These are phyloP conservation scores for Bufo bufo DNA, from an alignment of 2,113 vertebrate species.

Conservation along the genomic window DNA sequence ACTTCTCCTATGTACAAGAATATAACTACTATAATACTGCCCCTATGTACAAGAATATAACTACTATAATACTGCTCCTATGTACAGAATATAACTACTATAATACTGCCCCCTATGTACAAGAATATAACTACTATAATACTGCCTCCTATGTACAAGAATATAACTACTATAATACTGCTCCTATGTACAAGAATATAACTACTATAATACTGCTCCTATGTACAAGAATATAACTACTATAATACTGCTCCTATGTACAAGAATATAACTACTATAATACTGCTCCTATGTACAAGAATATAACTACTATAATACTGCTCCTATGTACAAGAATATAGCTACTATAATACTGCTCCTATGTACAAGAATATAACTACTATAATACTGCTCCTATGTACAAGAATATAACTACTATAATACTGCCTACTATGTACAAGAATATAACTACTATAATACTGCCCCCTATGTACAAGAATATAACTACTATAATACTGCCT, in stretches of 20 bases:
- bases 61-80: neutral
- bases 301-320: no score
- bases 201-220: neutral
- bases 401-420: neutral
- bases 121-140: no score
- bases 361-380: no score
- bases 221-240: conserved; percentile 1
- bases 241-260: neutral
- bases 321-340: no score
- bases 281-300: no score
- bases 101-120: neutral
- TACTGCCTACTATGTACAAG: neutral
- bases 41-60: neutral
- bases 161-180: no score
- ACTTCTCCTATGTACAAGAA: neutral
- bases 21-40: neutral
- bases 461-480: neutral
- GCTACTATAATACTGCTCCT: no score
- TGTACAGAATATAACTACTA: neutral
- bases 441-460: conserved; percentile 7
- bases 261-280: no score
- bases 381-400: no score
- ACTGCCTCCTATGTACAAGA: no score
- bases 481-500: neutral
- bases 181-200: neutral